Evolutionary conservation across 2,113 vertebrate genomes (phyloP).

Genomic region (Tauraco erythrolophus): DNA sequence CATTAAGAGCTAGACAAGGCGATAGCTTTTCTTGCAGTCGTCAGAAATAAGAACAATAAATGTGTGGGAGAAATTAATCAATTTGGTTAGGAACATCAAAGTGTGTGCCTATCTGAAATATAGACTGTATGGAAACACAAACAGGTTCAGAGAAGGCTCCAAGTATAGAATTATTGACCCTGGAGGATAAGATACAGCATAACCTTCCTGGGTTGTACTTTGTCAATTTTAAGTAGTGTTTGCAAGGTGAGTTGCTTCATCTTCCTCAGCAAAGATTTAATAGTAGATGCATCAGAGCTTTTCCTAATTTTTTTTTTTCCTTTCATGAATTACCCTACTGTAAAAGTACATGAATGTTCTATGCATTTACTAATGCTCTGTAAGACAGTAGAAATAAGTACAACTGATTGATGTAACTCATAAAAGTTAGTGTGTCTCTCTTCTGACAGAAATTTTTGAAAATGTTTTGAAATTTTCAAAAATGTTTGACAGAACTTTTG

Average conservation of each 20-base stretch:
- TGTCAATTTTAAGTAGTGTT: slow-evolving; percentile 20
- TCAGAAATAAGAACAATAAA: slow-evolving; percentile 40
- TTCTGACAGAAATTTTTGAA: too few species aligned
- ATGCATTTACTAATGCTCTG: background rate
- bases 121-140: background rate
- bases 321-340: background rate
- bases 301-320: background rate
- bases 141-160: background rate
- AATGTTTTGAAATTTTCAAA: too few species aligned
- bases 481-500: too few species aligned
- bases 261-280: background rate
- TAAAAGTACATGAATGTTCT: background rate
- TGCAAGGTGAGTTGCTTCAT: background rate
- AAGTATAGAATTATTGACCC: slow-evolving; percentile 53
- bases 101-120: background rate
- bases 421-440: background rate
- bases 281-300: background rate
- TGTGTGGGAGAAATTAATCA: background rate
- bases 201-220: background rate
- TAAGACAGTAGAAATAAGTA: background rate
- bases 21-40: background rate
- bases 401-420: background rate
- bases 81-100: slow-evolving; percentile 45
- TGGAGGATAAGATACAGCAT: background rate
- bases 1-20: slow-evolving; percentile 5